Evolutionary conservation across 1,140 invertebrate species (phyloP).

Genomic region (Drosophila mojavensis): DNA sequence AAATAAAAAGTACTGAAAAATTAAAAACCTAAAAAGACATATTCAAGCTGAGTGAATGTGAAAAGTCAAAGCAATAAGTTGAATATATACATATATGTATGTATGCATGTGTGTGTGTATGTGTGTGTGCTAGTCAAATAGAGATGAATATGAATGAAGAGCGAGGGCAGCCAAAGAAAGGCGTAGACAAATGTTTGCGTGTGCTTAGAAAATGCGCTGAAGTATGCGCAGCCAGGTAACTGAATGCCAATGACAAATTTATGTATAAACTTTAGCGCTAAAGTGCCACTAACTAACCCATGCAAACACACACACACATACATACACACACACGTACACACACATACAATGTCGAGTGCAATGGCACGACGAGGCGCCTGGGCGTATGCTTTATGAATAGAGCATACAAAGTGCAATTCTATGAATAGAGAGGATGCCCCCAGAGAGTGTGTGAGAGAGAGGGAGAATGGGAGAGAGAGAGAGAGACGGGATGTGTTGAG

Average conservation of each 20-base stretch:
- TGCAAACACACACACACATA: slow-evolving; percentile 38
- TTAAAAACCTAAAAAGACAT: slow-evolving; percentile 26
- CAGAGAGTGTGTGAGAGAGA: not conserved
- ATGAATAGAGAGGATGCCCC: slow-evolving; percentile 59
- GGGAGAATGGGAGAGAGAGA: not conserved
- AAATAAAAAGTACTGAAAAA: not conserved
- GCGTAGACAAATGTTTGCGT: slow-evolving; percentile 46
- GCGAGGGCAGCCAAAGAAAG: slow-evolving; percentile 21
- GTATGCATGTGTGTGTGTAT: no score
- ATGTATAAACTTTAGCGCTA: slow-evolving; percentile 80
- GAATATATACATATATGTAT: slow-evolving; percentile 1
- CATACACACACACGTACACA: slow-evolving; percentile 11
- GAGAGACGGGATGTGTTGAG: no score
- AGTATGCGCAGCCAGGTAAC: slow-evolving; percentile 38
- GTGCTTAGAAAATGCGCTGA: slow-evolving; percentile 40
- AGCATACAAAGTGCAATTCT: slow-evolving; percentile 55
- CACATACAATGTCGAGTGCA: slow-evolving; percentile 54
- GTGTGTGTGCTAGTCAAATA: slow-evolving; percentile 24
- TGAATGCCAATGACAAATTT: slow-evolving; percentile 82
- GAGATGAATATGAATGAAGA: slow-evolving; percentile 24
- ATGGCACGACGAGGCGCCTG: slow-evolving; percentile 64
- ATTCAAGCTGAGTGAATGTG: slow-evolving; percentile 12
- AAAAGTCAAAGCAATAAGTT: slow-evolving; percentile 22
- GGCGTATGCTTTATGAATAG: slow-evolving; percentile 64
- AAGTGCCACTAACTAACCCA: slow-evolving; percentile 79